Conservation (phyloP, 1,140 invertebrate species). For the Venustaconcha ellipsiformis region DNA sequence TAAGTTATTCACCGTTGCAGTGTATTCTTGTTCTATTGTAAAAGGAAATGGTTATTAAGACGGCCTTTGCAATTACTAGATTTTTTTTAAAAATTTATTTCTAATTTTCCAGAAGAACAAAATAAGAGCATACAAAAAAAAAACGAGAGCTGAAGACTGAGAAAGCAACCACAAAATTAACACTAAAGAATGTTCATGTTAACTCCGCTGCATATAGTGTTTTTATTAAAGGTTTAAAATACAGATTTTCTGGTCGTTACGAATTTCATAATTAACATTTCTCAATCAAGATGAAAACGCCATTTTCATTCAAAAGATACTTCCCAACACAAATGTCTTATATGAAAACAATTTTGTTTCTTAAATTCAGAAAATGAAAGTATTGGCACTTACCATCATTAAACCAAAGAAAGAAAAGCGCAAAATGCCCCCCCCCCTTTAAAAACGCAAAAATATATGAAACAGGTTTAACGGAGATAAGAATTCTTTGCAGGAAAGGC, state of each 20-base stretch:
- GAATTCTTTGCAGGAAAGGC: conserved; percentile 19
- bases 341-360: neutral
- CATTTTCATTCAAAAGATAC: neutral
- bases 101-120: neutral
- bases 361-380: neutral
- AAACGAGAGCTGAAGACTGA: neutral
- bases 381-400: no score
- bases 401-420: no score
- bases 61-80: no score
- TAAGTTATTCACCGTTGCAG: no score
- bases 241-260: neutral
- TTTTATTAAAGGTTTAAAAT: neutral
- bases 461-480: neutral
- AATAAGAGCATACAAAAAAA: neutral
- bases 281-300: no score
- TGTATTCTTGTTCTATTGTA: no score
- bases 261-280: no score
- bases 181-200: neutral
- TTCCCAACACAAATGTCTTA: neutral
- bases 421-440: no score
- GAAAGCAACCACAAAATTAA: no score
- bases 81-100: neutral
- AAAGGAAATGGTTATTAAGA: no score
- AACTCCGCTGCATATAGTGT: neutral
- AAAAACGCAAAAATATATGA: no score